Evolutionary conservation across 2,797 vertebrate genomes (phyloP), one percentile per base, ranked within the genome.

Genomic region (Phrynocephalus guinanensis): DNA sequence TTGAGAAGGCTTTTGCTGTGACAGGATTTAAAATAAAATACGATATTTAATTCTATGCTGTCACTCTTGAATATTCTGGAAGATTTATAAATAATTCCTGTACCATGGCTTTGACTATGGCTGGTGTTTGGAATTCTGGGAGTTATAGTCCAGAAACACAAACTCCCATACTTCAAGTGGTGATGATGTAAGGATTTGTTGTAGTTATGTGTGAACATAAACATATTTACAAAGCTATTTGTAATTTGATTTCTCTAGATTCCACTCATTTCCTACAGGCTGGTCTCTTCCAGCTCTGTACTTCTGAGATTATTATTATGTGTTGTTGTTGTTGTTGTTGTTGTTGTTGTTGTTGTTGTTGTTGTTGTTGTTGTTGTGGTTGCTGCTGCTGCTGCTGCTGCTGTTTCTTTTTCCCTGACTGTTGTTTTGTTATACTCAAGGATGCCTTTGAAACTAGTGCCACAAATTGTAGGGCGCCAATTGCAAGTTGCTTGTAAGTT

Each of bases 201-300:
- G n/a, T 75, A 87, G 82, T 82, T 67, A 76, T 11, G 15, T 67
- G 24, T 52, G 48, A 82, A 50, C 82, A 67, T 38, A n/a, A 76
- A 67, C 60, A 63, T 44, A 26, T 33, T 77, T 76, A 15, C 9
- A 87, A 56, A 52, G 8, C 24, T 18, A 20, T 50, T 52, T 75
- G 13, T 52, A 67, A 77, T 68, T 50, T 52, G 76, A 52, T 77
- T 52, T 77, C 38, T 68, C 15, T 70, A 56, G 52, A 56, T 15
- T 33, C 6, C 28, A 20, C 7, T 44, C 60, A 28, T 66, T 18
- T 63, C n/a, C 18, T 56, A 56, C 52, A 56, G 52, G 9, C 52
- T 56, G 52, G 9, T 56, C 1, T 15, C 52, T 56, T 56, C 52
- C 52, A 56, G 52, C 52, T 56, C 52, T 56, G 52, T 13, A 56